These are phyloP conservation scores for Camelus dromedarius DNA, from an alignment of 2,113 vertebrate species.

Conservation along the genomic window DNA sequence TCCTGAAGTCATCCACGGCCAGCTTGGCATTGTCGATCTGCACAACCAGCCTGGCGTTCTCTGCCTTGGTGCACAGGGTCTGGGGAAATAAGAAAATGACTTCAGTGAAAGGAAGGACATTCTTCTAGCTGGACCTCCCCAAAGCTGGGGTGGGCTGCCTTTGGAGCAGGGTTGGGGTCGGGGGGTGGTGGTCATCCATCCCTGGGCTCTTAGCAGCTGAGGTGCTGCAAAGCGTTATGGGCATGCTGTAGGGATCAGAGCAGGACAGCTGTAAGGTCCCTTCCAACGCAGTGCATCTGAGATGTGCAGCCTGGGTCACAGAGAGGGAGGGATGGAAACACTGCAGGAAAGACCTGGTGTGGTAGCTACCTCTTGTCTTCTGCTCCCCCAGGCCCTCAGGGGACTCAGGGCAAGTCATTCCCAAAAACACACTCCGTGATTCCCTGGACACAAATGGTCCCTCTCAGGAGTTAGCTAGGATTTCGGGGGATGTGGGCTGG, in stretches of 20 bases:
- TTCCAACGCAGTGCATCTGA: accelerated
- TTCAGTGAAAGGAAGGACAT: neutral
- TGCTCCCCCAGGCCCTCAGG: neutral
- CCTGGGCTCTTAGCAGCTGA: neutral
- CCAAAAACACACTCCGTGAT: neutral
- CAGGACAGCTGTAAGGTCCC: neutral
- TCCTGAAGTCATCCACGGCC: conserved; percentile 93
- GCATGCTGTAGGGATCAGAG: neutral
- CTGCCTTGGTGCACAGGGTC: conserved; percentile 82
- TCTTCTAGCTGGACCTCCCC: neutral
- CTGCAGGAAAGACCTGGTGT: neutral
- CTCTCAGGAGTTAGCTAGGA: neutral
- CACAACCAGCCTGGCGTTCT: conserved; percentile 88
- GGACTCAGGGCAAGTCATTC: neutral
- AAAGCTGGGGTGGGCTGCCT: neutral
- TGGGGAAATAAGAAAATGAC: conserved; percentile 72
- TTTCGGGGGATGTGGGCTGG: neutral
- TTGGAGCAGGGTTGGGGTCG: neutral
- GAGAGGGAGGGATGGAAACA: neutral
- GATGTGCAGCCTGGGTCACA: neutral
- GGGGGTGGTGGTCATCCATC: neutral
- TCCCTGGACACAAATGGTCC: neutral
- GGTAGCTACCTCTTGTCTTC: neutral
- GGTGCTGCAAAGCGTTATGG: neutral
- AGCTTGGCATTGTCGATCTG: conserved; percentile 93